Evolutionary conservation across 1,140 invertebrate genomes (phyloP), one percentile per base, ranked within the genome.

Genomic region (Sycophila sp.): DNA sequence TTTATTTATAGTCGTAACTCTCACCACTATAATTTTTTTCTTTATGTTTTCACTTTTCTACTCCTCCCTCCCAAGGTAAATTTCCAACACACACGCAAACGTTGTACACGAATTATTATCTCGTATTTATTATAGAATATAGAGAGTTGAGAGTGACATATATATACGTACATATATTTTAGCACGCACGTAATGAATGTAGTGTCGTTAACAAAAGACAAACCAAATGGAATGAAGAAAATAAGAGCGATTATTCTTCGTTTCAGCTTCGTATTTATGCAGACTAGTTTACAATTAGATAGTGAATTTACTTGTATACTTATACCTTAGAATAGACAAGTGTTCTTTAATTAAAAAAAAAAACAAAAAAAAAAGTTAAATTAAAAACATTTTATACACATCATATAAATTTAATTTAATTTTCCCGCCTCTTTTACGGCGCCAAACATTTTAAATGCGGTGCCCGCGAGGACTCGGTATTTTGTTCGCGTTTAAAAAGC

Each of bases 51-150:
- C 22, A 51, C 42, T 38, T 19, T 42, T 40, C 38, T 19, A 5
- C 53, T 68, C 38, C 45, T 36, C 19, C n/a, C 4, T 36, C 32
- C 22, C 42, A 53, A 72, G 58, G 47, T 55, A 56, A n/a, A 72
- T 68, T 53, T 67, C 13, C 17, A 53, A 73, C 28, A 60, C 24
- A 64, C 51, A 59, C 42, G 66, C 24, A 47, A 71, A 66, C 42
- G 15, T 47, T 71, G 36, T 51, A 71, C 47, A 73, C 53, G 60
- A 66, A 63, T 32, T 63, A 28, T 64, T 45, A 53, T 56, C 22
- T 38, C 47, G 63, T 72, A 72, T 55, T 60, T 67, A 53, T 53
- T 32, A 63, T 56, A 58, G 63, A 72, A 69, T 56, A 72, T 64
- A 69, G 45, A 69, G 19, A 34, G 34, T 70, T 63, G 55, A 72